A percentile compares a stretch with the other conserved stretches of the same genome.
Evolutionary conservation across 2,888 invertebrate genomes (phyloP).

Genomic region (Ichneumoninae sp.): DNA sequence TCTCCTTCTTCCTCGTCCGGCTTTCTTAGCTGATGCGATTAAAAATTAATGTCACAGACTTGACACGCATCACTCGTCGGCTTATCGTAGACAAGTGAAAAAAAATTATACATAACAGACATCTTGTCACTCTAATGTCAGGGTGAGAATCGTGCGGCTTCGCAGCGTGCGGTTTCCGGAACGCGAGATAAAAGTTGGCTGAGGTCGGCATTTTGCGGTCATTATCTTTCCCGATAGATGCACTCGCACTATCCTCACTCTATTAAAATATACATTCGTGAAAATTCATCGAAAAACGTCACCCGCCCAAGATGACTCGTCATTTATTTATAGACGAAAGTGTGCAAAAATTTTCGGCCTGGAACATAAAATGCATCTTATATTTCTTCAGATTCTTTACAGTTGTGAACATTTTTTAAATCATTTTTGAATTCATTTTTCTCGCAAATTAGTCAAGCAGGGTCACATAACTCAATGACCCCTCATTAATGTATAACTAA

Average conservation of each 20-base stretch:
- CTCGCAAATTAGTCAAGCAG: neutral
- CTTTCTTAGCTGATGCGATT: neutral
- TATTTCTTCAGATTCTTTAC: neutral
- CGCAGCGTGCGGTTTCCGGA: constrained; percentile 8
- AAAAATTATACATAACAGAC: neutral
- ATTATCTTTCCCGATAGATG: constrained; percentile 3
- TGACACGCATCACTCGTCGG: neutral
- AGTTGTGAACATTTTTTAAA: neutral
- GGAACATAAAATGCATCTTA: neutral
- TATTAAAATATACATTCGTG: neutral
- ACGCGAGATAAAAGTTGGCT: constrained; percentile 19
- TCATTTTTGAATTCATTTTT: neutral
- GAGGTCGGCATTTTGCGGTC: constrained; percentile 19
- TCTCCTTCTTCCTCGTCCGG: neutral
- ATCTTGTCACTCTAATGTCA: constrained; percentile 24
- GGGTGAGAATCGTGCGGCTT: constrained; percentile 19
- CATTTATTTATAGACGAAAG: constrained; percentile 9
- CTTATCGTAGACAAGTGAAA: constrained; percentile 1
- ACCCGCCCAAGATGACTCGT: neutral
- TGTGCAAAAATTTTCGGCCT: neutral
- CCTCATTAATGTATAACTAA: neutral
- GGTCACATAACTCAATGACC: neutral
- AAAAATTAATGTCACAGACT: constrained; percentile 11
- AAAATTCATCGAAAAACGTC: neutral
- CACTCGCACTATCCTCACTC: neutral